Conservation (phyloP, 2,888 invertebrate species). For the Abrostola tripartita region DNA sequence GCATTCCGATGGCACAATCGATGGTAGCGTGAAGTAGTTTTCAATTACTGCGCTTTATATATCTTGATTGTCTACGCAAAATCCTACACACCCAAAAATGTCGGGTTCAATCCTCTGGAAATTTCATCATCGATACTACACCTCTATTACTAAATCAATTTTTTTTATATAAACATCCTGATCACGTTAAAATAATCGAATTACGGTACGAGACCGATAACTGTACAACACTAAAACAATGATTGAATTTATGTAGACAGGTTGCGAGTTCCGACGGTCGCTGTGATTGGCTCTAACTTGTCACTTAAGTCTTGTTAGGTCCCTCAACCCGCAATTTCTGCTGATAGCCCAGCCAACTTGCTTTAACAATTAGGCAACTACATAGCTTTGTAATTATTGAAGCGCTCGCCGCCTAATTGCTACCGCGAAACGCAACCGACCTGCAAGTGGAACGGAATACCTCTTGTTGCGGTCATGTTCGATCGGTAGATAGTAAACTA, state of each 20-base stretch:
- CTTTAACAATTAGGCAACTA: constrained; percentile 2
- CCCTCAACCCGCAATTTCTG: constrained; percentile 14
- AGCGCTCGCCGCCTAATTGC: not conserved
- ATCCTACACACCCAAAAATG: too few species aligned
- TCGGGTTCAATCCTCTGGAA: too few species aligned
- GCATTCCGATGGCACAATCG: too few species aligned
- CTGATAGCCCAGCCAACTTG: constrained; percentile 1
- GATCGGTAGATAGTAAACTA: not conserved
- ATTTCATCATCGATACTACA: too few species aligned
- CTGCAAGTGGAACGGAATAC: not conserved
- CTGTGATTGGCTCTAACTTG: constrained; percentile 29
- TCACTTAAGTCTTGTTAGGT: constrained; percentile 22
- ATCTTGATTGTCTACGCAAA: too few species aligned
- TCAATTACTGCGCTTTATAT: too few species aligned
- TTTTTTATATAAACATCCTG: too few species aligned
- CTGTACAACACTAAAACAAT: not conserved
- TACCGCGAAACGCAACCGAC: not conserved
- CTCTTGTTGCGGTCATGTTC: not conserved
- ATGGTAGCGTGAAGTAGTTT: too few species aligned
- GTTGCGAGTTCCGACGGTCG: constrained; percentile 32
- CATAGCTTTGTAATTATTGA: constrained; percentile 3
- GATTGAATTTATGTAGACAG: constrained; percentile 19
- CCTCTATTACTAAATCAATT: too few species aligned
- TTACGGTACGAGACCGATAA: not conserved
- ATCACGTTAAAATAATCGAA: not conserved